Conservation (phyloP, 2,797 vertebrate genomes). For the Aplochiton taeniatus region DNA sequence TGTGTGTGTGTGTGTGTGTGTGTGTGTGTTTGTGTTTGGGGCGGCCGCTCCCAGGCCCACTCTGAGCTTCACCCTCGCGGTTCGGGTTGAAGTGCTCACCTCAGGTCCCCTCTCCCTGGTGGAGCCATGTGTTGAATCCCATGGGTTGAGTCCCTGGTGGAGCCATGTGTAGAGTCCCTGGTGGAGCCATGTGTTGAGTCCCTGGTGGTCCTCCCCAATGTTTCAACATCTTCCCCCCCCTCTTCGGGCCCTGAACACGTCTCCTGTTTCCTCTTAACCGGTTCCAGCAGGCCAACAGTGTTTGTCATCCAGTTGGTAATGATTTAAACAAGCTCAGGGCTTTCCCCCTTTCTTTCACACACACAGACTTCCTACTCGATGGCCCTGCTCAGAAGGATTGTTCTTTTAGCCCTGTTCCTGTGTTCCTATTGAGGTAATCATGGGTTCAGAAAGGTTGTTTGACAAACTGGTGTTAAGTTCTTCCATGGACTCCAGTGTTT, state of each 20-base stretch:
- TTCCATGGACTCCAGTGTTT: too few relatives aligned
- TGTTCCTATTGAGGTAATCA: not conserved
- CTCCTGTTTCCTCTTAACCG: conserved; percentile 60
- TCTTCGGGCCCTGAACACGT: conserved; percentile 26
- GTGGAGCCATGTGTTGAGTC: conserved; percentile 23
- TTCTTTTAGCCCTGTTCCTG: not conserved
- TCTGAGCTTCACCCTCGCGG: conserved; percentile 33
- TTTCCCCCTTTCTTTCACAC: not conserved
- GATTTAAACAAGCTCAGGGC: conserved; percentile 49
- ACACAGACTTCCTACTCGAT: not conserved
- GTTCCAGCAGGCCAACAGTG: conserved; percentile 52
- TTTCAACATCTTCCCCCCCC: conserved; percentile 28
- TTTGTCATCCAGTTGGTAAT: conserved; percentile 52
- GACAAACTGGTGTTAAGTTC: not conserved
- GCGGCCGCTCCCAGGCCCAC: too few relatives aligned
- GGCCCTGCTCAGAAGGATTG: not conserved
- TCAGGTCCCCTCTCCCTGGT: conserved; percentile 5
- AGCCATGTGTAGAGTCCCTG: too few relatives aligned
- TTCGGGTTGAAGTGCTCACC: conserved; percentile 19
- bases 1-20: not conserved
- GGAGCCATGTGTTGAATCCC: not conserved
- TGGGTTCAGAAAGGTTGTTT: not conserved
- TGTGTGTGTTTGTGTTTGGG: conserved; percentile 25
- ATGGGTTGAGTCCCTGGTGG: too few relatives aligned
- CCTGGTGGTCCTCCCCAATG: conserved; percentile 42